A percentile compares a stretch with the other conserved stretches of the same genome.
phyloP scores from a whole-genome alignment of 2,797 vertebrate genomes.

The Acrocephalus scirpaceus region DNA sequence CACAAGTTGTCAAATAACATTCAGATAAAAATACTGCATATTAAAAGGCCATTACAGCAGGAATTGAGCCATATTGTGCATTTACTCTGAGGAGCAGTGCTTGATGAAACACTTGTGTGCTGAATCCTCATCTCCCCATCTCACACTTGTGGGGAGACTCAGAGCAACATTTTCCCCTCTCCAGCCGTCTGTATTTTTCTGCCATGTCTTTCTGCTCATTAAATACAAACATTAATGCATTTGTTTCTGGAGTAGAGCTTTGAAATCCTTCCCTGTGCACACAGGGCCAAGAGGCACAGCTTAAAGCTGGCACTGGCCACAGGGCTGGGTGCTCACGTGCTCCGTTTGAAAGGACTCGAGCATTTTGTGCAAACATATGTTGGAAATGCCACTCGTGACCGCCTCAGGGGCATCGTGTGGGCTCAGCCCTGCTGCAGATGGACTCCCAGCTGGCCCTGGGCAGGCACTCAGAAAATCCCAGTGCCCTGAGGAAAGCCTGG shows the following conservation, averaged over 20 bases:
- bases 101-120: fast-evolving
- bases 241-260: neutral
- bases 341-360: neutral
- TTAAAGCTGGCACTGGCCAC: neutral
- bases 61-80: neutral
- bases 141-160: neutral
- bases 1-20: neutral
- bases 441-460: neutral
- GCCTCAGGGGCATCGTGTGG: neutral
- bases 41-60: neutral
- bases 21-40: neutral
- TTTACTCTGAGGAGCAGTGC: neutral
- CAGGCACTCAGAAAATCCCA: neutral
- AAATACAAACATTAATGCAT: neutral
- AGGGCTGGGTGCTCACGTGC: neutral
- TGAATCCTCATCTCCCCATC: neutral
- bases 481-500: neutral
- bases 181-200: neutral
- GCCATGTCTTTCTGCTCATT: neutral
- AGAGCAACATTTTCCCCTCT: neutral
- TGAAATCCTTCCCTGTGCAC: neutral
- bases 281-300: neutral
- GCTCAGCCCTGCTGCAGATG: conserved; percentile 4
- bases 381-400: neutral
- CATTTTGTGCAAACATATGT: neutral